Conservation (phyloP, 2,113 vertebrate genomes). For the Morone saxatilis region DNA sequence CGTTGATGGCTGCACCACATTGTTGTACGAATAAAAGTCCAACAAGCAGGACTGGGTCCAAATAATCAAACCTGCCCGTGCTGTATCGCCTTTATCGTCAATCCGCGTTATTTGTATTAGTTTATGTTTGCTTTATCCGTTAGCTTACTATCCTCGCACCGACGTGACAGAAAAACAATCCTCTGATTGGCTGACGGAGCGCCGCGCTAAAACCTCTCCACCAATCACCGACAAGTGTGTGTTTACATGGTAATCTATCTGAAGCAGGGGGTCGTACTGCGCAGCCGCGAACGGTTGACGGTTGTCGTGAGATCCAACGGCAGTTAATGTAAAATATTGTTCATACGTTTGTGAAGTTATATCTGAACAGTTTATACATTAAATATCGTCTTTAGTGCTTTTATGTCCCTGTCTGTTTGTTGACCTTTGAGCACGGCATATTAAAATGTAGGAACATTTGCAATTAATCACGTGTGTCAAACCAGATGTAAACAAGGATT, state of each 20-base stretch:
- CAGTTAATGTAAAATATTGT: background rate
- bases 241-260: slow-evolving; percentile 46
- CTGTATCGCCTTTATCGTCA: background rate
- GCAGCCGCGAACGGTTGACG: slow-evolving; percentile 22
- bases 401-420: rapidly evolving
- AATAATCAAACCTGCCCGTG: background rate
- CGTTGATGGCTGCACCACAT: slow-evolving; percentile 31
- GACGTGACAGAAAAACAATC: slow-evolving; percentile 82
- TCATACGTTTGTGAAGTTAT: background rate
- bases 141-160: slow-evolving; percentile 76
- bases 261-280: slow-evolving; percentile 26
- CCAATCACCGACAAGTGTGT: slow-evolving; percentile 78
- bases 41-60: background rate
- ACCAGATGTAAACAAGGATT: slow-evolving; percentile 5
- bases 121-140: slow-evolving; percentile 78
- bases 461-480: background rate
- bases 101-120: slow-evolving; percentile 58
- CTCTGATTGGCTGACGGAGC: slow-evolving; percentile 78
- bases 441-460: background rate
- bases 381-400: rapidly evolving
- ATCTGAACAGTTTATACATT: too few relatives aligned
- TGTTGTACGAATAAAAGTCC: slow-evolving; percentile 5
- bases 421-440: background rate
- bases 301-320: background rate
- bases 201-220: slow-evolving; percentile 81